Evolutionary conservation across 2,113 vertebrate species (phyloP).

Genomic region (Hippotragus niger): DNA sequence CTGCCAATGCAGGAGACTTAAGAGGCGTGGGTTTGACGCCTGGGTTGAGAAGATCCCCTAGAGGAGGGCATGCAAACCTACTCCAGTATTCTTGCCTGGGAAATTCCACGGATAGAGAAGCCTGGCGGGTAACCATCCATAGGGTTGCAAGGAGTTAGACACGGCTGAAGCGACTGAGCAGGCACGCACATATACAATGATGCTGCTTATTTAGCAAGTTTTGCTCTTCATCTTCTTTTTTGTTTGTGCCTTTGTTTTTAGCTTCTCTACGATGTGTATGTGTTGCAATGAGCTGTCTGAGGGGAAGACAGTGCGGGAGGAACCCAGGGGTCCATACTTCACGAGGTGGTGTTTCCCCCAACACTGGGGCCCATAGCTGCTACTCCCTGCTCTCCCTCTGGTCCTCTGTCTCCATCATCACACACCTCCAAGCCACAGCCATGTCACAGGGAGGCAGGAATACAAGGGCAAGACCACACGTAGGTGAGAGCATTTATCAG

Average conservation of each 20-base stretch:
- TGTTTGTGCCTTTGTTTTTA: slow-evolving; percentile 53
- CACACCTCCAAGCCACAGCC: neutral
- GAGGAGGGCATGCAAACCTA: neutral
- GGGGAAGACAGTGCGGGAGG: fast-evolving
- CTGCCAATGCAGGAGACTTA: neutral
- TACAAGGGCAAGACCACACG: neutral
- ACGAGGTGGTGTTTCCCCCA: fast-evolving
- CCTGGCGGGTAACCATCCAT: neutral
- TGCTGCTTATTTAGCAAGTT: slow-evolving; percentile 66
- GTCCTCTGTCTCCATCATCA: neutral
- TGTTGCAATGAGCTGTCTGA: neutral
- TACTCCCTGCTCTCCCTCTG: neutral
- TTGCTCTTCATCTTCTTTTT: slow-evolving; percentile 91
- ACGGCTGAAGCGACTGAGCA: neutral
- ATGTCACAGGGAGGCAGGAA: fast-evolving
- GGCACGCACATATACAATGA: neutral
- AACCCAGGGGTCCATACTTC: neutral
- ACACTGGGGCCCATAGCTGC: neutral
- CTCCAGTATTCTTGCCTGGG: neutral
- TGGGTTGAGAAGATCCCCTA: neutral
- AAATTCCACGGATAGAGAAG: neutral
- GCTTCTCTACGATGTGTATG: neutral
- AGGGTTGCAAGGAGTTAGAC: neutral
- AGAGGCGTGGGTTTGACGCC: neutral
- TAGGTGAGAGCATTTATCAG: neutral